Evolutionary conservation across 2,113 vertebrate genomes (phyloP), one percentile per base, ranked within the genome.

Genomic region (Illadopsis cleaveri): DNA sequence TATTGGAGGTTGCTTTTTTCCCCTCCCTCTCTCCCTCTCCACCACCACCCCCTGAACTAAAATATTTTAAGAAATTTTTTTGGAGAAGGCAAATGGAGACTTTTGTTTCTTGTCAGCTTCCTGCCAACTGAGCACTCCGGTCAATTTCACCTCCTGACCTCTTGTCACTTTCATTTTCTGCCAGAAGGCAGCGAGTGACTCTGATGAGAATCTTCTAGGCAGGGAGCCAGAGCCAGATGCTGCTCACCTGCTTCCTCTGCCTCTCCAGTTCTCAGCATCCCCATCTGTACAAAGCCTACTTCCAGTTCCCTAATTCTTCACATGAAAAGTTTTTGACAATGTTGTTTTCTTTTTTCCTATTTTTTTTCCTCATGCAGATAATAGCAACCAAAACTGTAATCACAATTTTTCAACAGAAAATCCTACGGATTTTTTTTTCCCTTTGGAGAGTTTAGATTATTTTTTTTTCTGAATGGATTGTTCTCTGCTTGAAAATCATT

Each of bases 161-260:
- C 80, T 57, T 86, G 82, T 96, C 89, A 69, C 44, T 58, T 77
- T 38, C 30, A 47, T 93, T 93, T 92, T 58, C 72, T 57, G 60
- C 93, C 86, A 88, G 82, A 93, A 93, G 76, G 85, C 68, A 86
- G 47, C 12, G 8, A 92, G 80, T 44, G 38, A 35, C 58, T 88
- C 88, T 3, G 1, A 30, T 35, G 76, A 94, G 86, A 81, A 72
- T 86, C 72, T 89, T 86, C 72, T 91, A 90, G 94, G 94, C 93
- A 93, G 64, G 56, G 9, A 78, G 88, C 94, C 93, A 92, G 86
- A 73, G 68, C 38, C 92, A 94, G 89, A 60, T 20, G 8, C 54
- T 75, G 76, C 47, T 94, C 93, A 93, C 64, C 85, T 94, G 85
- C 33, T 79, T 83, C 78, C 47, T 53, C 60, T 81, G 72, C 58